Evolutionary conservation across 2,888 invertebrate species (phyloP).

Genomic region (Isoperla grammatica): DNA sequence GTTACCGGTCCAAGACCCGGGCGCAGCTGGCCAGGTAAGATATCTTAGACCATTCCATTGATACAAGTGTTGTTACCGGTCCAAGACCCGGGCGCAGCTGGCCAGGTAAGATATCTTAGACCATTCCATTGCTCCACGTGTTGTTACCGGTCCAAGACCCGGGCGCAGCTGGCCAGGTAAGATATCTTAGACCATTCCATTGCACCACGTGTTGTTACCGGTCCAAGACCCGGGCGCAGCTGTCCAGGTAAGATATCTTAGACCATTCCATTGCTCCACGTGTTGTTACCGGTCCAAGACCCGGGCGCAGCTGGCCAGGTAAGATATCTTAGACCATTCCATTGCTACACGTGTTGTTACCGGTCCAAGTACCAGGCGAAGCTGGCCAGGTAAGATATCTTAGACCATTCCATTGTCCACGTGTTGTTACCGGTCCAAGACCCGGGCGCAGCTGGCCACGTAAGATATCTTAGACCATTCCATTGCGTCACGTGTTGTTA

Average conservation of each 20-base stretch:
- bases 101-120: slow-evolving; percentile 50
- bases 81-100: slow-evolving; percentile 49
- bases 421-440: slow-evolving; percentile 53
- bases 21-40: slow-evolving; percentile 49
- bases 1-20: slow-evolving; percentile 51
- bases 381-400: slow-evolving; percentile 51
- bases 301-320: slow-evolving; percentile 49
- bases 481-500: slow-evolving; percentile 57
- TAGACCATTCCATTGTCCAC: slow-evolving; percentile 54
- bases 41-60: slow-evolving; percentile 56
- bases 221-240: slow-evolving; percentile 49
- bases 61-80: slow-evolving; percentile 51
- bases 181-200: slow-evolving; percentile 47
- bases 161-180: slow-evolving; percentile 49
- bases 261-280: slow-evolving; percentile 53
- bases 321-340: slow-evolving; percentile 46
- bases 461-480: slow-evolving; percentile 48
- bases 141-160: slow-evolving; percentile 51
- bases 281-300: slow-evolving; percentile 54
- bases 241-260: slow-evolving; percentile 52
- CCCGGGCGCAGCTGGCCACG: slow-evolving; percentile 48
- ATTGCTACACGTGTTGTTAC: slow-evolving; percentile 56
- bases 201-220: slow-evolving; percentile 56
- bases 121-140: slow-evolving; percentile 56
- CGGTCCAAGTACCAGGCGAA: slow-evolving; percentile 49